Base-by-base conservation (phyloP, 2,797 vertebrate species). In the Melanotaenia maccullochi region DNA sequence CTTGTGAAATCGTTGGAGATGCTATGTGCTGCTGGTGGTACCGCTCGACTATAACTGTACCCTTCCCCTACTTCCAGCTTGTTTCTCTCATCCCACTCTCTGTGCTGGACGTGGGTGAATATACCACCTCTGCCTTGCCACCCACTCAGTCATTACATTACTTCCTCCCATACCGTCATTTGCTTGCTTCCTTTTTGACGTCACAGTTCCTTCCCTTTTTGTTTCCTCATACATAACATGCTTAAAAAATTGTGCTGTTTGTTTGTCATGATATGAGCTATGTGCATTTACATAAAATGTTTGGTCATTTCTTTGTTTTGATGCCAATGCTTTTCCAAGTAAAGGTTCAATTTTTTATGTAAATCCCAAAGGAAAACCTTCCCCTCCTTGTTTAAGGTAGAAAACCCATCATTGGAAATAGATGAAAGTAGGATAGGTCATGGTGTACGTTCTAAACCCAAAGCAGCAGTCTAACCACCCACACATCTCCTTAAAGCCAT, bases 401-500 rank as follows among this genome's bases (percentile, higher is more conserved):
- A 86, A 81, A 83, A 73, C 33, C 76, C 73, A 63, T 83, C 70
- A 87, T 68, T 90, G 90, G 89, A 92, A 90, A 73, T 73, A 30
- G 90, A 93, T 93, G 84, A 93, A 91, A 92, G 90, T 87, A 76
- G 82, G 81, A 89, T 87, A 85, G 87, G 89, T 88, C 90, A 90
- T 81, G 86, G 87, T 89, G 84, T 90, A 91, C 81, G 79, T 88
- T 91, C 56, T 77, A 84, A 91, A 91, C 83, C 89, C 85, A 84
- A 85, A 91, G 90, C 90, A 87, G 87, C 87, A 91, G 81, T 80
- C 86, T 89, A 74, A 75, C 89, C 91, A 85, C 92, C 93, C 93
- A 93, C 92, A 90, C 91, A 90, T 89, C 87, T 78, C 88, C 81
- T 89, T 84, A 85, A 91, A 92, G 90, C 90, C 86, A 89, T 92